Base-by-base conservation (phyloP, 2,113 vertebrate species). In the Albula goreensis region DNA sequence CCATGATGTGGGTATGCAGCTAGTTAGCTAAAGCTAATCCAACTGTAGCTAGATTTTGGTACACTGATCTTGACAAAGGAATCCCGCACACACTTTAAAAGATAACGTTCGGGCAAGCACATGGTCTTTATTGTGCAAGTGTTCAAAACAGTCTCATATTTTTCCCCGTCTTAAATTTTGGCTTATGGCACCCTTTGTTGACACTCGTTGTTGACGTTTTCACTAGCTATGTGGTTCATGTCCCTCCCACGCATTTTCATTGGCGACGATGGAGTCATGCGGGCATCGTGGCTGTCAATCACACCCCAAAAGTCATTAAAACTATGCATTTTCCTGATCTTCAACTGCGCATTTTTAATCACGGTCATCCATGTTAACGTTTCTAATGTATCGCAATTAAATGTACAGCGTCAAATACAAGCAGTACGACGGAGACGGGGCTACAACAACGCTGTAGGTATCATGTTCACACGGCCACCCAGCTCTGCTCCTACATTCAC, bases 381-480 rank as follows among this genome's bases (percentile, higher is more conserved):
- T 5, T 25, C 17, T 12, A 6, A n/a, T 41, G 17, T 74, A 19
- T 22, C 60, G 17, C 17, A 66, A 15, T 31, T 6, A 2, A 74
- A 31, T 74, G 22, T 9, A 22, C 31, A n/a, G 2, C 6, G 31
- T 13, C 70, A 31, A 15, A 82, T 19, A 17, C 41, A 82, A 82
- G 41, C 17, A 78, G 15, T 78, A 25, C 10, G 84, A 78, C 78
- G 25, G 50, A 74, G 84, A 31, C 63, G 41, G 49, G 22, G 81
- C 52, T 31, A 53, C 8, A n/a, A n/a, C 74, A 3, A 1, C 2
- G 15, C 89, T 70, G 88, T 84, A 80, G 63, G 60, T 82, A 85
- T 93, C 91, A 89, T 92, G 90, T 31, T 25, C 70, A 31, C 88
- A 90, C 87, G 90, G 89, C 93, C 94, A 86, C 94, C 93, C 94